Evolutionary conservation across 2,113 vertebrate species (phyloP).

Genomic region (Grus americana): DNA sequence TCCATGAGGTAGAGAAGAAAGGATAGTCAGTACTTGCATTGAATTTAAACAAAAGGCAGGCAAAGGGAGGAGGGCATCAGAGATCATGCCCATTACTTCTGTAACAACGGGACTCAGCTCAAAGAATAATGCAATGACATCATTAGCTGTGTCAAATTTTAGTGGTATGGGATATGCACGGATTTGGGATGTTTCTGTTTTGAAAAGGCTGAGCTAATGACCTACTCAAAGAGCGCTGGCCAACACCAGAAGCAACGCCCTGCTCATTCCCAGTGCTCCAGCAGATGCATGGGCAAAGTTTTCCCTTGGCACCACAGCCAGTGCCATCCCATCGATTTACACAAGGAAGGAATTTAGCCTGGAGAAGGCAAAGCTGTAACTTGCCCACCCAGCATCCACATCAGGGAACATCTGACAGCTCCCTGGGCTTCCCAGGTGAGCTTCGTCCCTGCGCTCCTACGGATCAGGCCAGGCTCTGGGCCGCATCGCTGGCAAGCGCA

Average conservation of each 20-base stretch:
- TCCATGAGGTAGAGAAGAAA: constrained; percentile 21
- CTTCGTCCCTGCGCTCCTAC: not conserved
- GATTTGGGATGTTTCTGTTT: not conserved
- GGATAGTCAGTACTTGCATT: not conserved
- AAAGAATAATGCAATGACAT: not conserved
- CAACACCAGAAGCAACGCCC: not conserved
- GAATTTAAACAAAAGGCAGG: constrained; percentile 45
- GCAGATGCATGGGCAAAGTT: not conserved
- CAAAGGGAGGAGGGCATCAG: not conserved
- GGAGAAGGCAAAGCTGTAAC: not conserved
- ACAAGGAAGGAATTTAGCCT: not conserved
- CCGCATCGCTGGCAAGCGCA: accelerated
- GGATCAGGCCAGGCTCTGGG: not conserved
- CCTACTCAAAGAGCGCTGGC: not conserved
- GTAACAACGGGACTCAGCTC: not conserved
- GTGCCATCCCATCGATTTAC: not conserved
- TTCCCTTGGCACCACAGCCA: not conserved
- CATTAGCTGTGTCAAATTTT: not conserved
- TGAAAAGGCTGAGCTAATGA: not conserved
- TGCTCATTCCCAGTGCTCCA: not conserved
- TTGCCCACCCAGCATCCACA: not conserved
- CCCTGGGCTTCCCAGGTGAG: not conserved
- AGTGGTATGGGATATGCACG: not conserved
- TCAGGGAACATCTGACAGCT: not conserved
- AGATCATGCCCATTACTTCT: not conserved